These are phyloP conservation scores for Lepidurus arcticus DNA, from an alignment of 1,140 invertebrate species.

Conservation along the genomic window DNA sequence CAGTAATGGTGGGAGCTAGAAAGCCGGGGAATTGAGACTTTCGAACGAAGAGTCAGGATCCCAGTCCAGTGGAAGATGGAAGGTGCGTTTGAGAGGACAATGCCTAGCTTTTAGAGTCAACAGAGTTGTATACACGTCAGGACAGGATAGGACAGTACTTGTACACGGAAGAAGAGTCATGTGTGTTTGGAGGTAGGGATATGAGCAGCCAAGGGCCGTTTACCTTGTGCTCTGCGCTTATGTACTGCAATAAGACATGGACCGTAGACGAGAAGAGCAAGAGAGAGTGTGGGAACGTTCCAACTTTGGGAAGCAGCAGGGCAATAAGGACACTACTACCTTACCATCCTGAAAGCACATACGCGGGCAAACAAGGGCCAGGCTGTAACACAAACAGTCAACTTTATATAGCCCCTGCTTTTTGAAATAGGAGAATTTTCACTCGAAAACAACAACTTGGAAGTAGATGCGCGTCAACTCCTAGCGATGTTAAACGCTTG, in stretches of 20 bases:
- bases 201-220: constrained; percentile 9
- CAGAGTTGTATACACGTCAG: background rate
- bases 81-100: background rate
- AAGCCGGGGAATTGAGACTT: background rate
- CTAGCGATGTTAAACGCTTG: too few relatives aligned
- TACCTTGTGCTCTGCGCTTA: background rate
- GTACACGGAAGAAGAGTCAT: background rate
- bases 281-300: constrained; percentile 14
- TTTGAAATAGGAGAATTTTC: background rate
- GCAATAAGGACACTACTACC: background rate
- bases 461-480: too few relatives aligned
- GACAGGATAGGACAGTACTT: background rate
- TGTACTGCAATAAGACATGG: background rate
- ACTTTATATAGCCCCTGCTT: background rate
- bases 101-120: background rate
- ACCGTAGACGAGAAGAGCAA: background rate
- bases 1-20: background rate
- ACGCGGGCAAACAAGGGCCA: background rate
- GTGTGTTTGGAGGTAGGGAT: background rate
- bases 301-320: background rate
- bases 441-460: too few relatives aligned
- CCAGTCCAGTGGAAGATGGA: background rate
- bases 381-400: constrained; percentile 18
- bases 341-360: background rate
- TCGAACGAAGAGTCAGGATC: background rate